Conservation (phyloP, 2,113 vertebrate species). For the Ginglymostoma cirratum region DNA sequence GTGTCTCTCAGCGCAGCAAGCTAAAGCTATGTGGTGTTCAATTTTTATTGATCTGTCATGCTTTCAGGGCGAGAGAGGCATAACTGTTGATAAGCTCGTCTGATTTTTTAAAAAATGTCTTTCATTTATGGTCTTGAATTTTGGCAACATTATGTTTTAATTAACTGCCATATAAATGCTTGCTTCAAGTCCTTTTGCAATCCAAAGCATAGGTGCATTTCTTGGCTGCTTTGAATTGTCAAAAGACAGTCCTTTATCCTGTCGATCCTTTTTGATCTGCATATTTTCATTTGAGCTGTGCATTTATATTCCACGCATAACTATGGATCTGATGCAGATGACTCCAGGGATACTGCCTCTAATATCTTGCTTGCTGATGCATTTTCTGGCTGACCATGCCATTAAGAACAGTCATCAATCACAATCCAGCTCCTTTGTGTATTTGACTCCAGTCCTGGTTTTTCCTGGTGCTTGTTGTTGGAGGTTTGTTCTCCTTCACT, state of each 20-base stretch:
- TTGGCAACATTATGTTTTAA: neutral
- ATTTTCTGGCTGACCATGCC: slow-evolving; percentile 58
- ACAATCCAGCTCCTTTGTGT: slow-evolving; percentile 44
- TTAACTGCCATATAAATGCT: neutral
- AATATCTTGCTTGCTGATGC: slow-evolving; percentile 57
- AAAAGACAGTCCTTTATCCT: slow-evolving; percentile 34
- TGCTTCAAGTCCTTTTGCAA: neutral
- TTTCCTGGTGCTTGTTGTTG: slow-evolving; percentile 51
- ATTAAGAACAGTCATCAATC: slow-evolving; percentile 67
- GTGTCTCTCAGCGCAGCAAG: slow-evolving; percentile 55
- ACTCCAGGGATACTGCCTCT: slow-evolving; percentile 50
- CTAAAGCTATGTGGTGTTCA: slow-evolving; percentile 48
- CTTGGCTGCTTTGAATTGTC: slow-evolving; percentile 23
- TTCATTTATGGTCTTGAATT: neutral
- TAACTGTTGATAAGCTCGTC: slow-evolving; percentile 43
- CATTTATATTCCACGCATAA: slow-evolving; percentile 56
- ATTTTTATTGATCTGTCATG: slow-evolving; percentile 57
- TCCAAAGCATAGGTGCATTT: neutral
- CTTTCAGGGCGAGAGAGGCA: slow-evolving; percentile 46
- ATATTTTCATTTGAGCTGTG: slow-evolving; percentile 45
- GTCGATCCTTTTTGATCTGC: slow-evolving; percentile 43
- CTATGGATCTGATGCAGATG: slow-evolving; percentile 49
- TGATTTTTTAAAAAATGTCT: neutral
- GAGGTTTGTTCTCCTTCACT: slow-evolving; percentile 57
- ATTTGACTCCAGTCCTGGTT: slow-evolving; percentile 60